Evolutionary conservation across 1,140 invertebrate genomes (phyloP), one percentile per base, ranked within the genome.

Genomic region (Hyposmocoma kahamanoa): DNA sequence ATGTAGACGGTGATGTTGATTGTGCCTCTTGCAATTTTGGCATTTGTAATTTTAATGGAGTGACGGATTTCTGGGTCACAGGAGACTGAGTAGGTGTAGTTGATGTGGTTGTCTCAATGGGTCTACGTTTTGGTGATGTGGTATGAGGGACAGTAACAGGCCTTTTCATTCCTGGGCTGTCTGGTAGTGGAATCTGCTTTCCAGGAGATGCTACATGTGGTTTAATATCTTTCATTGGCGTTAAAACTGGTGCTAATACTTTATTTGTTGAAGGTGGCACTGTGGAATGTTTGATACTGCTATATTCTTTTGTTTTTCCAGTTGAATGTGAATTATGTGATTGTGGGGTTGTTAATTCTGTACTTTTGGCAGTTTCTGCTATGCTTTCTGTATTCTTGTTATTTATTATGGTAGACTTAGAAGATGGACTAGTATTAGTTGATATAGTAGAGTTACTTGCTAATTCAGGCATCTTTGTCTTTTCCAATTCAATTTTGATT

Each of bases 401-500:
- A n/a, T n/a, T n/a, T n/a, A n/a, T n/a, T n/a, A n/a, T n/a, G n/a
- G n/a, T n/a, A n/a, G n/a, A n/a, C n/a, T n/a, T n/a, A n/a, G n/a
- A n/a, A n/a, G n/a, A n/a, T n/a, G n/a, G n/a, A n/a, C n/a, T n/a
- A n/a, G n/a, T n/a, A n/a, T n/a, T n/a, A n/a, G n/a, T n/a, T n/a
- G n/a, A n/a, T n/a, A n/a, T n/a, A n/a, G n/a, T n/a, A n/a, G n/a
- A n/a, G n/a, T n/a, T n/a, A n/a, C n/a, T n/a, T n/a, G n/a, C n/a
- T n/a, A n/a, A n/a, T n/a, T n/a, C 34, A 22, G 68, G 62, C 28
- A 76, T 41, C 62, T 80, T 83, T 46, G 67, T 41, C 53, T 80
- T 81, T 34, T 81, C 76, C 43, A 81, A 42, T 32, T 84, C 81
- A 57, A 84, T 67, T 73, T 77, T 84, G n/a, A 78, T 52, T 64